These are phyloP conservation scores for Mimachlamys varia DNA, from an alignment of 2,888 invertebrate genomes.

Conservation along the genomic window DNA sequence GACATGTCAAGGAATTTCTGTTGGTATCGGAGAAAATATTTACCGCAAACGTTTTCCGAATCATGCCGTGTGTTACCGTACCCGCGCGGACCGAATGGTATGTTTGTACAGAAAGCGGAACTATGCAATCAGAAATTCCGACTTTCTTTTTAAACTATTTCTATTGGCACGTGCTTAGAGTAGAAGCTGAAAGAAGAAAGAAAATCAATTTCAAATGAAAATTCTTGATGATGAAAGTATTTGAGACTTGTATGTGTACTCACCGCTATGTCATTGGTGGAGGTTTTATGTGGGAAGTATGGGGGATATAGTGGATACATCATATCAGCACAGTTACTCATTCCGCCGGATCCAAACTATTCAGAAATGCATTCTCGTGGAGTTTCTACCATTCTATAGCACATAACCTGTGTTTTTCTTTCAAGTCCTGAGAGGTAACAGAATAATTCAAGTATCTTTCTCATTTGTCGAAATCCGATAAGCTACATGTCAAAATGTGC, in stretches of 20 bases:
- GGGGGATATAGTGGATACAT: constrained; percentile 45
- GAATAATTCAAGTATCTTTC: constrained; percentile 52
- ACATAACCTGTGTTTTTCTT: constrained; percentile 52
- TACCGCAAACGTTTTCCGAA: constrained; percentile 27
- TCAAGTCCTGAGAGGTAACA: constrained; percentile 49
- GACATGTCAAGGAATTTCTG: background rate
- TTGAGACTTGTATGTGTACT: constrained; percentile 32
- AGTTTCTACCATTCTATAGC: constrained; percentile 53
- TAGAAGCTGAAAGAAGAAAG: constrained; percentile 1
- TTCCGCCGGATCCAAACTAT: constrained; percentile 41
- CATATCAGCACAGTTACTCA: constrained; percentile 43
- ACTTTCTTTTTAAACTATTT: constrained; percentile 37
- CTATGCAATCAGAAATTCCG: constrained; percentile 34
- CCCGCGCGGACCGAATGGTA: background rate
- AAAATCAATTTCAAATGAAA: constrained; percentile 36
- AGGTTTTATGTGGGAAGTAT: constrained; percentile 38
- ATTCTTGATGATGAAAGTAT: constrained; percentile 2
- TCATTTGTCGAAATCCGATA: constrained; percentile 45
- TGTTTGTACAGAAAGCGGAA: constrained; percentile 16
- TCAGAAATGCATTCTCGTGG: constrained; percentile 47
- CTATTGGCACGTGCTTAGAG: constrained; percentile 4
- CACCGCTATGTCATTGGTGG: constrained; percentile 39
- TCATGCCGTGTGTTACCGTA: constrained; percentile 4
- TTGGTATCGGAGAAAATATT: constrained; percentile 36
- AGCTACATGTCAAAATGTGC: constrained; percentile 36